Percentiles rank a stretch among this genome's conserved stretches.
Conservation (phyloP, 2,113 vertebrate species). For the Prinia subflava region DNA sequence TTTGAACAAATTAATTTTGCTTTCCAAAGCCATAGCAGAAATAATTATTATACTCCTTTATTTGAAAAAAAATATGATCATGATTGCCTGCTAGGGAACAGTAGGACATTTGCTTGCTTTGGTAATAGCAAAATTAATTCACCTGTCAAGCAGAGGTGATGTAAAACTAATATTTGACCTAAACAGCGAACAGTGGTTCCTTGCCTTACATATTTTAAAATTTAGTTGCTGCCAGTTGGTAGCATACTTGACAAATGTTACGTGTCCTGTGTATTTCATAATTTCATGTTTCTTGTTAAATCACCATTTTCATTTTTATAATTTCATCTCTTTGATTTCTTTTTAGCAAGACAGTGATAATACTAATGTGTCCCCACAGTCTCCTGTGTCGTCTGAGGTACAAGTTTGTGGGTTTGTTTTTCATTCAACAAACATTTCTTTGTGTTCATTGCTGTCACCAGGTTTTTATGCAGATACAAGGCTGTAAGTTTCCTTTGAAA, state of each 20-base stretch:
- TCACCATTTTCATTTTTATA: slow-evolving; percentile 66
- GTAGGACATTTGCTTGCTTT: background rate
- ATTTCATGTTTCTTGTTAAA: slow-evolving; percentile 35
- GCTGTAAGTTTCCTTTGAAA: background rate
- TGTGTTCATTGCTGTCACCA: background rate
- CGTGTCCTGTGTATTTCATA: background rate
- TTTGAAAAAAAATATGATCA: background rate
- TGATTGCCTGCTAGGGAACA: background rate
- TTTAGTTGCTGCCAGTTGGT: background rate
- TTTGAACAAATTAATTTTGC: background rate
- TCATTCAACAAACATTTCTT: slow-evolving; percentile 13
- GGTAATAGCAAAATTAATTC: background rate
- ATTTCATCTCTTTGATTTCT: slow-evolving; percentile 75
- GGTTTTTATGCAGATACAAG: background rate
- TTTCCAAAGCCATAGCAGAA: background rate
- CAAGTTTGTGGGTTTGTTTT: slow-evolving; percentile 63
- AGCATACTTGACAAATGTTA: background rate
- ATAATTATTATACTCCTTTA: background rate
- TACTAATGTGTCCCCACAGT: slow-evolving; percentile 82
- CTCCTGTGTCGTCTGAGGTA: slow-evolving; percentile 82
- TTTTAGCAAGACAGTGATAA: slow-evolving; percentile 84
- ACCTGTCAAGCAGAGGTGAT: background rate
- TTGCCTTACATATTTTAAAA: background rate
- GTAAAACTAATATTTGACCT: background rate
- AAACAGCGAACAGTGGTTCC: background rate